Conservation (phyloP, 2,113 vertebrate species). For the Lepidothrix coronata region DNA sequence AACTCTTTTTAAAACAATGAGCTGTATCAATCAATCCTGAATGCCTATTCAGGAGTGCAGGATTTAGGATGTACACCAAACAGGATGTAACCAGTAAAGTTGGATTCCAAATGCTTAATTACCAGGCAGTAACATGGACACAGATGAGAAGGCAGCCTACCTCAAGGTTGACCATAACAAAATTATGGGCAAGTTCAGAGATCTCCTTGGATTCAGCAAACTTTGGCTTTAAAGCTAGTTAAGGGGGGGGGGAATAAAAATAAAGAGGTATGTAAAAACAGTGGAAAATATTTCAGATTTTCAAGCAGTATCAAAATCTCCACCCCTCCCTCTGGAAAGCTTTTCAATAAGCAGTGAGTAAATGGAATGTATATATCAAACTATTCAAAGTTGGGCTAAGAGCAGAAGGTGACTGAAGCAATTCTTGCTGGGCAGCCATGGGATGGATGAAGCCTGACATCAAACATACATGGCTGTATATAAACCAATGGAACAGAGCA, state of each 20-base stretch:
- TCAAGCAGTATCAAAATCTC: background rate
- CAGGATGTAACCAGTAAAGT: background rate
- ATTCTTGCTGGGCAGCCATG: background rate
- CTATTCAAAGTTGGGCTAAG: background rate
- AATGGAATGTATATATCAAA: background rate
- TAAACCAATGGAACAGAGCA: background rate
- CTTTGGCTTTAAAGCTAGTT: conserved; percentile 92
- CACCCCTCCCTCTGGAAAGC: background rate
- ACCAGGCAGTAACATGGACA: background rate
- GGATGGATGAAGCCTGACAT: background rate
- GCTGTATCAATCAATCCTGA: background rate
- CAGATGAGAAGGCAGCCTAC: conserved; percentile 71
- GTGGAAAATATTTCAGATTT: background rate
- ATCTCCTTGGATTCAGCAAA: conserved; percentile 97
- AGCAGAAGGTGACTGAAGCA: background rate
- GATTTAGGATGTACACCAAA: background rate
- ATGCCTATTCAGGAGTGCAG: background rate
- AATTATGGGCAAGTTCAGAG: conserved; percentile 96
- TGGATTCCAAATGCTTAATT: background rate
- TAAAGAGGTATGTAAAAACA: background rate
- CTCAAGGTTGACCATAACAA: conserved; percentile 98
- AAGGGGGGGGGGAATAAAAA: background rate
- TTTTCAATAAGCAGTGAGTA: background rate
- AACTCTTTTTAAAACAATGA: background rate
- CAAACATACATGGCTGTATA: fast-evolving